Base-by-base conservation (phyloP, 1,140 invertebrate species). In the Ruditapes philippinarum region DNA sequence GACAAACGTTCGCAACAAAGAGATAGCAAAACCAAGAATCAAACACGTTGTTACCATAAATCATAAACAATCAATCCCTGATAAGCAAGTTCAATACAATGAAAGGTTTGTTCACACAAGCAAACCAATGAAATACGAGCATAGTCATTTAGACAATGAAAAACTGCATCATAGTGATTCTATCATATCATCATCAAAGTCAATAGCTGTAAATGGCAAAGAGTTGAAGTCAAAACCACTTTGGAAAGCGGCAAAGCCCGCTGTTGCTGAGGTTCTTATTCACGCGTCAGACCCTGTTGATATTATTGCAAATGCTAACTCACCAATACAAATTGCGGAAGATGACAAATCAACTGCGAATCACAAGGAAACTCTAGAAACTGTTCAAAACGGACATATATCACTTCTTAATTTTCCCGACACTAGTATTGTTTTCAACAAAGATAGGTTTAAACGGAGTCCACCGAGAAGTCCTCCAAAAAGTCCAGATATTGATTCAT, bases 81-180 rank as follows among this genome's bases (percentile, higher is more conserved):
- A 78, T 54, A 54, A 0, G 33, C 31, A 5, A 2, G 19, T 1
- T 3, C 2, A 1, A 1, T 22, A 1, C 65, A 70, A 70, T 38
- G 28, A 70, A 14, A 38, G 22, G 28, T 38, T 36, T 70, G 31
- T 31, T 1, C 31, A 65, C 31, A 25, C 9, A 1, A 62, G n/a
- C 57, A 60, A 19, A 17, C 14, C 12, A 4, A 81, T 42, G 22
- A 25, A 3, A 19, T 31, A 14, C 31, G 28, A 19, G 17, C 25
- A 60, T 25, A 49, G 0, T 49, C 17, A 9, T 17, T 42, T 49
- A 7, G 25, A 78, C 9, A 33, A 60, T 25, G 57, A 65, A n/a
- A 81, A 57, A 62, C 79, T 74, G 33, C 65, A 84, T n/a, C 74
- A 73, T 57, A 86, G 78, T 17, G 84, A 86, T 28, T 42, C 84